phyloP scores from a whole-genome alignment of 23 tunicate species.

The Ascidia mentula region DNA sequence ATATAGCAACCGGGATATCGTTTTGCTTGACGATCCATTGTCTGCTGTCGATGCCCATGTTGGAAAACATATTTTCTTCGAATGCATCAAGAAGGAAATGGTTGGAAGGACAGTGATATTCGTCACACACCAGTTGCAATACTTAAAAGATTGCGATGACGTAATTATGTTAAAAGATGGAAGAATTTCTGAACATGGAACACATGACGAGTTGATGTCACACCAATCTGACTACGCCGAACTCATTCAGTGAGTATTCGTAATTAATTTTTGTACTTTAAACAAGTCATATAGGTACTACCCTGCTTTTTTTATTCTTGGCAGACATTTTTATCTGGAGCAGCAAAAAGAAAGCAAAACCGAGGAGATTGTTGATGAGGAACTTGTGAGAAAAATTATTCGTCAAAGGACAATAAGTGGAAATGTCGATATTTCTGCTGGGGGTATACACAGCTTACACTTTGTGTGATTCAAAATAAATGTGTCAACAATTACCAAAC shows the following conservation, averaged over 20 bases:
- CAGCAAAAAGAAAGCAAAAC: conserved; percentile 61
- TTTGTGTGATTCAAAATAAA: background rate
- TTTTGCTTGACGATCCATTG: conserved; percentile 89
- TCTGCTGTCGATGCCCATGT: conserved; percentile 99
- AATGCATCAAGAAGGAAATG: conserved; percentile 81
- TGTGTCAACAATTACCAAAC: too few species aligned
- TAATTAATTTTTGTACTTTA: too few species aligned
- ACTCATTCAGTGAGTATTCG: conserved; percentile 67
- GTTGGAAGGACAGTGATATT: conserved; percentile 73
- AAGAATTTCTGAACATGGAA: conserved; percentile 78
- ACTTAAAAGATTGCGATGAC: conserved; percentile 91
- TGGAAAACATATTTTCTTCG: conserved; percentile 92
- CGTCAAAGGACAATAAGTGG: conserved; percentile 25
- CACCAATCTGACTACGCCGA: conserved; percentile 50
- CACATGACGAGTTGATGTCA: conserved; percentile 67
- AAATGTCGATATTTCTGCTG: background rate
- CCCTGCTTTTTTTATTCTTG: conserved; percentile 8
- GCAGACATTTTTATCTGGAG: conserved; percentile 78
- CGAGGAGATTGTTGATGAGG: conserved; percentile 39
- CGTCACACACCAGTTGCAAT: conserved; percentile 93
- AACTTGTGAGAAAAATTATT: conserved; percentile 46
- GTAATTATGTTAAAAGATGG: conserved; percentile 82
- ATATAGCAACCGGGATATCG: conserved; percentile 83
- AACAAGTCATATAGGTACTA: too few species aligned
- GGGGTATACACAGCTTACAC: background rate